Percentiles rank a stretch among this genome's conserved stretches.
These are phyloP conservation scores for Pocota personata DNA, from an alignment of 2,888 invertebrate genomes.

Conservation along the genomic window DNA sequence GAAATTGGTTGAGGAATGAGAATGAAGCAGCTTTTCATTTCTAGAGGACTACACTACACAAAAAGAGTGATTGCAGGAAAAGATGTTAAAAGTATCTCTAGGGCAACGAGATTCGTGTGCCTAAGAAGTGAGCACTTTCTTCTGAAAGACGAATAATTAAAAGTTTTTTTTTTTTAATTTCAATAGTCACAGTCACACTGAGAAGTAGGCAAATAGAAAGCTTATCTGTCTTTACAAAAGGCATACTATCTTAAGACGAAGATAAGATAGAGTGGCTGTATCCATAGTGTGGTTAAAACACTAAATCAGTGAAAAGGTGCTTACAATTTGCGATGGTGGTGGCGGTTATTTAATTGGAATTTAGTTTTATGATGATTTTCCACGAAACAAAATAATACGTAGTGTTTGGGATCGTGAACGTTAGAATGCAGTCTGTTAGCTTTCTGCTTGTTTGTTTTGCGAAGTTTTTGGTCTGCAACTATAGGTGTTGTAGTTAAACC, in stretches of 20 bases:
- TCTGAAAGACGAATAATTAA: not conserved
- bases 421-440: too few species aligned
- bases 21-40: constrained; percentile 6
- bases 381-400: too few species aligned
- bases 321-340: not conserved
- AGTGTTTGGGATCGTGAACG: too few species aligned
- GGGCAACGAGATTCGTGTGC: too few species aligned
- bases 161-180: not conserved
- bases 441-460: too few species aligned
- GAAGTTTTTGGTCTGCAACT: too few species aligned
- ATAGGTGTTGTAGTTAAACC: too few species aligned
- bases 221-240: not conserved
- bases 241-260: not conserved
- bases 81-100: not conserved
- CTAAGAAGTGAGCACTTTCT: not conserved
- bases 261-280: not conserved
- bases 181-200: not conserved
- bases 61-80: not conserved
- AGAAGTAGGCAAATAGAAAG: not conserved
- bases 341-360: not conserved
- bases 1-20: constrained; percentile 51
- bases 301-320: not conserved
- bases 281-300: not conserved
- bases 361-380: too few species aligned
- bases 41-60: not conserved